Evolutionary conservation across 2,888 invertebrate species (phyloP).

Genomic region (Dasypolia templi): DNA sequence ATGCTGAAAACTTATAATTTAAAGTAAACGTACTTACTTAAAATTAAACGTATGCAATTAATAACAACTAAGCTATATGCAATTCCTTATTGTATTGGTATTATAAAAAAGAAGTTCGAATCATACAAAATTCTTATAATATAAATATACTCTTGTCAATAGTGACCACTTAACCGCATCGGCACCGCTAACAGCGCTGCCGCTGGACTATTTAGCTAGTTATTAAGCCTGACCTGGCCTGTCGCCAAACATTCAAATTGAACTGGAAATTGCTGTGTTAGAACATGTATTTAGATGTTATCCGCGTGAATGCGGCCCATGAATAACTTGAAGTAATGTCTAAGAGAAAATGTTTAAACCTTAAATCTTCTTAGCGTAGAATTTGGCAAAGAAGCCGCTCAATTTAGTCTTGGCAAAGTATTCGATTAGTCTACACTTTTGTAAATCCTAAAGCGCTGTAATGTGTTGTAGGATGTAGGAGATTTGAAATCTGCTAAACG

Average conservation of each 20-base stretch:
- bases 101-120: not conserved
- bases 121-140: conserved; percentile 4
- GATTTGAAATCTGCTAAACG: conserved; percentile 23
- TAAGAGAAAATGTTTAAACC: conserved; percentile 44
- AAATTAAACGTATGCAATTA: not conserved
- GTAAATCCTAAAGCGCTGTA: conserved; percentile 43
- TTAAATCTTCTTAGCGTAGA: conserved; percentile 43
- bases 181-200: conserved; percentile 61
- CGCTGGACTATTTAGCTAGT: conserved; percentile 70
- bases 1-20: no score
- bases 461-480: conserved; percentile 7
- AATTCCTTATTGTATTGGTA: not conserved
- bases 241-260: conserved; percentile 78
- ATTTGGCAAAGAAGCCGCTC: conserved; percentile 52
- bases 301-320: conserved; percentile 47
- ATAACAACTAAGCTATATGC: not conserved
- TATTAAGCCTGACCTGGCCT: conserved; percentile 72
- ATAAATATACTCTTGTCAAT: conserved; percentile 23
- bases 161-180: conserved; percentile 57
- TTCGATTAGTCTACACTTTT: conserved; percentile 58
- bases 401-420: conserved; percentile 62
- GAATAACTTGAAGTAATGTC: conserved; percentile 54
- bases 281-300: conserved; percentile 66
- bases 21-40: no score
- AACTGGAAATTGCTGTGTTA: conserved; percentile 68